phyloP scores from a whole-genome alignment of 2,113 vertebrate genomes.

The Climacteris rufus region DNA sequence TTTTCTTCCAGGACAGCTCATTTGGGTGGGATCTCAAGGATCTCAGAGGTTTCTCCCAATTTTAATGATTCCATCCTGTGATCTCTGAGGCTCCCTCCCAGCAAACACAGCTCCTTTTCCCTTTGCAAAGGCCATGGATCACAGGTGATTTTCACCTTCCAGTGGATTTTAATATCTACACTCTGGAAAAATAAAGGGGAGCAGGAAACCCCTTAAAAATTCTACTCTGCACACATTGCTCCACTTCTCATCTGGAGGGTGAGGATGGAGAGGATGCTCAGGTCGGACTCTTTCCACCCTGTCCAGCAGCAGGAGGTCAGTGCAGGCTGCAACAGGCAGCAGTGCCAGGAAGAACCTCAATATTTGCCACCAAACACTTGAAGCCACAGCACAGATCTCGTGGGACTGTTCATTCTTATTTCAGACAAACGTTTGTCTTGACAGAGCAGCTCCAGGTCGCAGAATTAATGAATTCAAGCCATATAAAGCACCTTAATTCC shows the following conservation, averaged over 20 bases:
- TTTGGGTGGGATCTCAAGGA: background rate
- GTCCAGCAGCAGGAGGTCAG: background rate
- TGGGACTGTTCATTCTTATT: background rate
- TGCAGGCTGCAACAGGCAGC: background rate
- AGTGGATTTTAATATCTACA: background rate
- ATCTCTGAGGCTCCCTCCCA: background rate
- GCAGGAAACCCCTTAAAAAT: background rate
- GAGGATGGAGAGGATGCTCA: background rate
- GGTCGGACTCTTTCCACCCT: background rate
- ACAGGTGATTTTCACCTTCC: background rate
- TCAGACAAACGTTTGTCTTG: background rate
- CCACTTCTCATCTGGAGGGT: accelerated
- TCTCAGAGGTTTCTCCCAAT: background rate
- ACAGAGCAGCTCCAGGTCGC: background rate
- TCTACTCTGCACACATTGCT: accelerated
- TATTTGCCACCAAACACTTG: accelerated
- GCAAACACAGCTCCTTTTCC: background rate
- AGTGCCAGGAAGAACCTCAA: background rate
- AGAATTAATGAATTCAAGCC: background rate
- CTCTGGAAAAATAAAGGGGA: background rate
- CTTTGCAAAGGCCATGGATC: background rate
- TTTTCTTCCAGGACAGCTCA: background rate
- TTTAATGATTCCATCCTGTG: no score
- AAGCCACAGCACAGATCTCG: background rate
- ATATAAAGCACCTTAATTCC: background rate